Percentiles rank a stretch among this genome's conserved stretches.
Evolutionary conservation across 2,797 vertebrate species (phyloP).

Genomic region (Forpus xanthops): DNA sequence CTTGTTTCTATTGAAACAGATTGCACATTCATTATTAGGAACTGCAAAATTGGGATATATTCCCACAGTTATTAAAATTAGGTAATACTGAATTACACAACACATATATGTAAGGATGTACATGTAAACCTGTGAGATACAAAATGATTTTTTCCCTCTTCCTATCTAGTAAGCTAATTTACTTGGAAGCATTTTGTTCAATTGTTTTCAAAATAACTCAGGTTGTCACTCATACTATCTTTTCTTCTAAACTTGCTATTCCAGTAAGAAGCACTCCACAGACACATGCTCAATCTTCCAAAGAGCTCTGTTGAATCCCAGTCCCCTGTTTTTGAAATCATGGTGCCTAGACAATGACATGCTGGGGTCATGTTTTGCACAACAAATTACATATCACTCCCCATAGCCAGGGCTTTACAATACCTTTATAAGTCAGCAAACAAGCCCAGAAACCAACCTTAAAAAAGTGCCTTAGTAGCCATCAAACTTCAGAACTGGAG

Average conservation of each 20-base stretch:
- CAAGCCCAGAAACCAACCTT: neutral
- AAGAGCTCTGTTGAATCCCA: neutral
- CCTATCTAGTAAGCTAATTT: neutral
- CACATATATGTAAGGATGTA: neutral
- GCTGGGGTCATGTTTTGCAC: neutral
- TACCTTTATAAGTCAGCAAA: neutral
- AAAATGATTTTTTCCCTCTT: neutral
- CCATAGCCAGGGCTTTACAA: neutral
- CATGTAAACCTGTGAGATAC: neutral
- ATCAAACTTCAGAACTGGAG: neutral
- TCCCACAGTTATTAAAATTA: neutral
- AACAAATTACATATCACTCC: neutral
- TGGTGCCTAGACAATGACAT: rapidly evolving
- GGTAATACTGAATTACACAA: neutral
- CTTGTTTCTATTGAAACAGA: neutral
- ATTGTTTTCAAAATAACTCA: neutral
- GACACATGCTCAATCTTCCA: neutral
- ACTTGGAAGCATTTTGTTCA: neutral
- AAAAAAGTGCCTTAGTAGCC: neutral
- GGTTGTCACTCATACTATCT: neutral
- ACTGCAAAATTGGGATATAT: neutral
- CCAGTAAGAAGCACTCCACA: neutral
- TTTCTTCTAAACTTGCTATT: neutral
- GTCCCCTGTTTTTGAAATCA: neutral
- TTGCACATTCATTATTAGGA: neutral